phyloP scores from a whole-genome alignment of 2,113 vertebrate genomes.

The Percina caprodes region DNA sequence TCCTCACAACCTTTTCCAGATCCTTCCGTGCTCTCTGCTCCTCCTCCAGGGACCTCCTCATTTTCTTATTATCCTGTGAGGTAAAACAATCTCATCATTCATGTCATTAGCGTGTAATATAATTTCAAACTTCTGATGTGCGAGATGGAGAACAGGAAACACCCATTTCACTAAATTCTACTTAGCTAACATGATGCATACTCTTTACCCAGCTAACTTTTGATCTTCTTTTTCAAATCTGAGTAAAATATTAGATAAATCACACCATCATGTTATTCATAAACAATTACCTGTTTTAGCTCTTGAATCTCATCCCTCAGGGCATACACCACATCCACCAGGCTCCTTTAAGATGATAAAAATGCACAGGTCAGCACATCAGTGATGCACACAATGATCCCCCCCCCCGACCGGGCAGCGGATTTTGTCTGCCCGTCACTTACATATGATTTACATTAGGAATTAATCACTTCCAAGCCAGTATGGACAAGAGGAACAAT shows the following conservation, averaged over 20 bases:
- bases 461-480: neutral
- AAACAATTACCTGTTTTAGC: constrained; percentile 89
- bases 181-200: too few species aligned
- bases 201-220: neutral
- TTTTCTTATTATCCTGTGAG: constrained; percentile 95
- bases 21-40: constrained; percentile 95
- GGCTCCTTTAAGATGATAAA: constrained; percentile 85
- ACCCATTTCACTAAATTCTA: neutral
- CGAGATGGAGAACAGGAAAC: neutral
- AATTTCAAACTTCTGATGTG: neutral
- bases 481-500: neutral
- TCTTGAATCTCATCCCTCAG: constrained; percentile 95
- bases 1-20: constrained; percentile 94
- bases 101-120: too few species aligned
- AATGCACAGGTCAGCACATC: constrained; percentile 10
- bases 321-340: constrained; percentile 96
- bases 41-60: constrained; percentile 96
- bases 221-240: neutral
- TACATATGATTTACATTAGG: neutral
- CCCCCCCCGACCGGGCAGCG: neutral
- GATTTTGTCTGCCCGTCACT: neutral
- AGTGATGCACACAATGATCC: neutral
- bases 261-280: neutral
- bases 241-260: neutral
- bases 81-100: constrained; percentile 25